Percentiles rank a stretch among this genome's conserved stretches.
Evolutionary conservation across 2,888 invertebrate species (phyloP).

Genomic region (Boloria euphrosyne): DNA sequence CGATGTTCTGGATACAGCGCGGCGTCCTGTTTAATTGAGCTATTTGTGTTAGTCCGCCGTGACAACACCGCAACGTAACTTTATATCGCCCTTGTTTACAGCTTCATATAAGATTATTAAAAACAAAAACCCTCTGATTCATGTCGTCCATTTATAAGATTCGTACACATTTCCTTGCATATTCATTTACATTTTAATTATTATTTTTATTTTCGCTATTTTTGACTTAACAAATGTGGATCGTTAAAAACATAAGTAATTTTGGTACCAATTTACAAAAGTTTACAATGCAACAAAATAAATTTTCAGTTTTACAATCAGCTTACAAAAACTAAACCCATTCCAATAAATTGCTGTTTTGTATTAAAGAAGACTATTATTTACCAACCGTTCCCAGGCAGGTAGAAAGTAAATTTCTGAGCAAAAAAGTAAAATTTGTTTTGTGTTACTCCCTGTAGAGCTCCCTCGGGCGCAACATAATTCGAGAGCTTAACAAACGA

Average conservation of each 20-base stretch:
- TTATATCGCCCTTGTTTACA: slow-evolving; percentile 57
- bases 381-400: slow-evolving; percentile 42
- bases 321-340: slow-evolving; percentile 35
- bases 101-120: slow-evolving; percentile 21
- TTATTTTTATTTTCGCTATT: too few species aligned
- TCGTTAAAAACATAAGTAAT: too few species aligned
- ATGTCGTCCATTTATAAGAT: not conserved
- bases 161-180: not conserved
- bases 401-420: slow-evolving; percentile 50
- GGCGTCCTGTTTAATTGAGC: slow-evolving; percentile 71
- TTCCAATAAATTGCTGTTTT: slow-evolving; percentile 40
- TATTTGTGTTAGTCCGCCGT: slow-evolving; percentile 70
- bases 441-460: slow-evolving; percentile 56
- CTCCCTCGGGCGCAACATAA: slow-evolving; percentile 66
- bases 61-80: slow-evolving; percentile 60
- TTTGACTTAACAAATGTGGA: too few species aligned
- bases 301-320: slow-evolving; percentile 16
- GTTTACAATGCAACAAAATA: not conserved
- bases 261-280: too few species aligned
- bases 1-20: slow-evolving; percentile 57
- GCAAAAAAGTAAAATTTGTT: slow-evolving; percentile 55
- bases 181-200: too few species aligned
- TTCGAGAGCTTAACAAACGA: slow-evolving; percentile 64
- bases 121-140: not conserved
- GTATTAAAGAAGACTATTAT: slow-evolving; percentile 43